Conservation (phyloP, 2,797 vertebrate species). For the Onychomys torridus region DNA sequence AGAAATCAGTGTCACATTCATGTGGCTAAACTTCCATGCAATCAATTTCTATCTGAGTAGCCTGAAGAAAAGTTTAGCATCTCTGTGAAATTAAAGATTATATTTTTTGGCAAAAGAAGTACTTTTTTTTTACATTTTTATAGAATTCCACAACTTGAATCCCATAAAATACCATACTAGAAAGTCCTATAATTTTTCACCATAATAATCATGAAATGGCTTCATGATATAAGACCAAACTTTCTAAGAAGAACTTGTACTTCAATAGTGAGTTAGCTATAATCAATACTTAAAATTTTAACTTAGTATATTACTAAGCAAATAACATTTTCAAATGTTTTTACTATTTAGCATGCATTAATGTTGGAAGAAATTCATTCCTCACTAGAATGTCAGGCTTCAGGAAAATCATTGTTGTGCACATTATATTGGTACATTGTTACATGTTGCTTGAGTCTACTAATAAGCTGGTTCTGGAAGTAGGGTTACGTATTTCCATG, state of each 20-base stretch:
- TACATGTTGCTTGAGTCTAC: too few relatives aligned
- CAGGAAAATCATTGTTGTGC: neutral
- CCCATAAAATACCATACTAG: neutral
- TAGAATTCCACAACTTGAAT: neutral
- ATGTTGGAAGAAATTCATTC: neutral
- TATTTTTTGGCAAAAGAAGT: neutral
- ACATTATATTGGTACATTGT: neutral
- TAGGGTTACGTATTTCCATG: neutral
- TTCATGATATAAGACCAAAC: neutral
- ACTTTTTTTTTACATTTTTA: neutral
- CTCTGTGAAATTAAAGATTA: constrained; percentile 45
- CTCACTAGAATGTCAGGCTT: neutral
- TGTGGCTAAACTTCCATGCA: neutral
- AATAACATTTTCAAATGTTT: neutral
- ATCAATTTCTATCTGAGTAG: constrained; percentile 31
- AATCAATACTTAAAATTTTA: neutral
- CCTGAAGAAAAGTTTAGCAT: constrained; percentile 9
- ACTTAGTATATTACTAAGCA: neutral
- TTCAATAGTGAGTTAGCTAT: neutral
- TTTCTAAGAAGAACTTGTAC: neutral
- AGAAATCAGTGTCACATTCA: neutral
- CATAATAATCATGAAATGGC: neutral
- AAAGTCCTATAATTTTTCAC: neutral
- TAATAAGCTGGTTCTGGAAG: neutral
- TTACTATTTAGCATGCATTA: neutral